Evolutionary conservation across 2,888 invertebrate species (phyloP), one percentile per base, ranked within the genome.

Genomic region (Auanema sp.): DNA sequence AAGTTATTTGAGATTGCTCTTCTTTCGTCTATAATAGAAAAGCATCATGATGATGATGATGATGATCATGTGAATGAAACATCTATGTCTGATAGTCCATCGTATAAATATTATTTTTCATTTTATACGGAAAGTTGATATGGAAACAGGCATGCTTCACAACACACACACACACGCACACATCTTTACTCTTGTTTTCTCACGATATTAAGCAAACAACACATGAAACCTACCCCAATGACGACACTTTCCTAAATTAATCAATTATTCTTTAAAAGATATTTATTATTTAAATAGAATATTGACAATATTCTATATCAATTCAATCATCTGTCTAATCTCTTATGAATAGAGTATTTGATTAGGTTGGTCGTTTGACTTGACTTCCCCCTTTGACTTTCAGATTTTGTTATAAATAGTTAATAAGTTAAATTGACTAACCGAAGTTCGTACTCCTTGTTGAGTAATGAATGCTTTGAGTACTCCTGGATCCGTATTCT

Each of bases 401-500:
- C 40, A 47, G 50, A 60, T 41, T 51, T 54, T 42, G 40, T 33
- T 4, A 33, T 33, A 33, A 3, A 33, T 33, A 33, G 33, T 5
- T 33, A 33, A 33, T 3, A 18, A 50, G 47, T 24, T 25, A 14
- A 53, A 21, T 49, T 53, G 18, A 70, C 76, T 66, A 57, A 83
- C 83, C 53, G 81, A 83, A 12, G 83, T 83, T 24, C 83, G 72
- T 59, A 98, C 93, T 66, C 98, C 98, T 86, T 97, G 96, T 85
- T 99, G 98, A 14, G 98, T 98, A 80, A 99, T 99, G 84, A 97
- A 98, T 0, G 96, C 97, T 86, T 99, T 99, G 80, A 99, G 86
- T 14, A 98, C 96, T 16, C 98, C 98, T 0, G 97, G 96, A 85
- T 99, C 98, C 0, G 97, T 97, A 85, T 98, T 99, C 87, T 99